phyloP scores from a whole-genome alignment of 2,113 vertebrate genomes.

The Aptenodytes forsteri region DNA sequence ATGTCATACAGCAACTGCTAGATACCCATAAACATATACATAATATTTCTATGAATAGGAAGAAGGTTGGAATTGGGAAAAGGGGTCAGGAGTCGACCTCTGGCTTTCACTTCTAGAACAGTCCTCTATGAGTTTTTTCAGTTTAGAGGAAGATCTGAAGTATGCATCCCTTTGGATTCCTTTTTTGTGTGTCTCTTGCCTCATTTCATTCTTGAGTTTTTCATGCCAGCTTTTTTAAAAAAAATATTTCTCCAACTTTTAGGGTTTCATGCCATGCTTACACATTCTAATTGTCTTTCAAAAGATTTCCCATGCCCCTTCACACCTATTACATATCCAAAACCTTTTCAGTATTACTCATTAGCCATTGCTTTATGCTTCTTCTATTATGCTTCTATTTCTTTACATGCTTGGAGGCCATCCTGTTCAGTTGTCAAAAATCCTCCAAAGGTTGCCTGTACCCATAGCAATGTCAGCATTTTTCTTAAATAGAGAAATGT shows the following conservation, averaged over 20 bases:
- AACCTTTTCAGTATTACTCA: background rate
- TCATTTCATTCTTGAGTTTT: background rate
- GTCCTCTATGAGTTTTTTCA: background rate
- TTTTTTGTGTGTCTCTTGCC: background rate
- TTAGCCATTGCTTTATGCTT: background rate
- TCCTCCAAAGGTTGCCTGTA: background rate
- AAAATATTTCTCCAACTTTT: background rate
- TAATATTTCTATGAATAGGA: background rate
- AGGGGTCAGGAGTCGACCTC: background rate
- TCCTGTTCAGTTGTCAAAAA: background rate
- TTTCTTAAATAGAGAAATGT: background rate
- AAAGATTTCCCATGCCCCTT: background rate
- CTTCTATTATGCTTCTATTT: background rate
- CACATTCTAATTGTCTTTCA: background rate
- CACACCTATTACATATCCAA: background rate
- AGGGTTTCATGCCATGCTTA: background rate
- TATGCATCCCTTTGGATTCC: accelerated
- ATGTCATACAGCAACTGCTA: background rate
- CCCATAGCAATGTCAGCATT: background rate
- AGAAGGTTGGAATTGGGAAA: background rate
- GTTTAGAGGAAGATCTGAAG: background rate
- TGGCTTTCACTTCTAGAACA: background rate
- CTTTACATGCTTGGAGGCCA: background rate
- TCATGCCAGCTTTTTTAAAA: background rate
- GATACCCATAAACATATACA: background rate